A percentile compares a stretch with the other conserved stretches of the same genome.
Conservation (phyloP, 2,888 invertebrate genomes). For the Toxonevra muliebris region DNA sequence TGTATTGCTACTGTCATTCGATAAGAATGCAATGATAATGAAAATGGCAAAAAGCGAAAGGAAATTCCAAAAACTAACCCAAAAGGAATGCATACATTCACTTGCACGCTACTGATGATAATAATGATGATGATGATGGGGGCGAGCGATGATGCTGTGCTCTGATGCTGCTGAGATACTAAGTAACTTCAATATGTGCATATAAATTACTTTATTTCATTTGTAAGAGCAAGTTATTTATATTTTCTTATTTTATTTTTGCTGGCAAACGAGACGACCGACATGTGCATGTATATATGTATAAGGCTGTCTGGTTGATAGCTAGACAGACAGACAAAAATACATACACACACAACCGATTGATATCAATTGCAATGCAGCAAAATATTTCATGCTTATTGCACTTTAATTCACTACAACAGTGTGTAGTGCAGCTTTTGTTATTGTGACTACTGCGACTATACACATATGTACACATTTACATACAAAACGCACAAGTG, state of each 20-base stretch:
- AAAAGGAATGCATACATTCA: conserved; percentile 12
- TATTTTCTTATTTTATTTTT: too few relatives aligned
- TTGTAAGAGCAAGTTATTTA: too few relatives aligned
- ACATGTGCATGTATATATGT: too few relatives aligned
- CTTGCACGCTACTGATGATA: not conserved
- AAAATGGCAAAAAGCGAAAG: conserved; percentile 36
- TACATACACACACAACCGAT: not conserved
- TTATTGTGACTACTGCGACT: not conserved
- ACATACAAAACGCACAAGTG: conserved; percentile 14
- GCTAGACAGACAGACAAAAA: too few relatives aligned
- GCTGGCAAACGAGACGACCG: too few relatives aligned
- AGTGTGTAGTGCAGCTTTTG: conserved; percentile 38
- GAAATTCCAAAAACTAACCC: conserved; percentile 30
- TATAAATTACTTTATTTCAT: too few relatives aligned
- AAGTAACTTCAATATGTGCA: too few relatives aligned
- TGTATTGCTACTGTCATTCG: conserved; percentile 23
- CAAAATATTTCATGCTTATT: conserved; percentile 31
- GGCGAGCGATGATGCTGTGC: not conserved
- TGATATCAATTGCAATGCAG: conserved; percentile 5
- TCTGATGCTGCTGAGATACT: too few relatives aligned
- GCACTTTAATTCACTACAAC: conserved; percentile 46
- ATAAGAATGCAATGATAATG: conserved; percentile 28
- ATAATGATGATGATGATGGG: not conserved
- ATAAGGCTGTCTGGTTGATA: too few relatives aligned
- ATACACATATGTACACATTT: conserved; percentile 10